Conservation (phyloP, 2,797 vertebrate genomes). For the Onychomys leucogaster region DNA sequence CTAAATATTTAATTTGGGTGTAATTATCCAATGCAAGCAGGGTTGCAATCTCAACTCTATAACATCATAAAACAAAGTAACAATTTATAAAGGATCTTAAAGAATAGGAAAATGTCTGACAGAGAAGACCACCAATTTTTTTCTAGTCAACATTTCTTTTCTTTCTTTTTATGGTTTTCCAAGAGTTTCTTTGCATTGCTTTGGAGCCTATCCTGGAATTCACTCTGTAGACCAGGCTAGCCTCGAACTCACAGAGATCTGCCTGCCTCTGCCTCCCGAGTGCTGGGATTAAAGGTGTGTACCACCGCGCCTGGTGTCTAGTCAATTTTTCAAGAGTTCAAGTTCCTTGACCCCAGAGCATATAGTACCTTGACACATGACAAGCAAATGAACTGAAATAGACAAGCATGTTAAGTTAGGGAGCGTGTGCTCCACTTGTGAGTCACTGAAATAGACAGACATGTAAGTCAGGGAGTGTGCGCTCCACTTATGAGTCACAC, state of each 20-base stretch:
- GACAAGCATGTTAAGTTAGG: not conserved
- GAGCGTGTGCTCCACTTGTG: not conserved
- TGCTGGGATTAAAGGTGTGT: too few relatives aligned
- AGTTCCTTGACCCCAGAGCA: not conserved
- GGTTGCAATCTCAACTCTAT: constrained; percentile 4
- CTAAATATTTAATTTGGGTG: constrained; percentile 64
- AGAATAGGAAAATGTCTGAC: constrained; percentile 52
- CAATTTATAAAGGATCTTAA: constrained; percentile 56
- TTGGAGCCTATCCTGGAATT: too few relatives aligned
- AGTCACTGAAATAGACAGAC: too few relatives aligned
- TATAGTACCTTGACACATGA: not conserved
- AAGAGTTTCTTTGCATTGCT: too few relatives aligned
- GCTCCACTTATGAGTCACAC: not conserved
- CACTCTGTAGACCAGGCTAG: too few relatives aligned
- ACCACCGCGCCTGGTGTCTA: not conserved
- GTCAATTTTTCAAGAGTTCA: constrained; percentile 1
- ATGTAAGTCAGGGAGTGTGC: too few relatives aligned
- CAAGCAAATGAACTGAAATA: constrained; percentile 36
- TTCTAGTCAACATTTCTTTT: not conserved
- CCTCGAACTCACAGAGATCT: too few relatives aligned
- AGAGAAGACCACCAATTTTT: constrained; percentile 21
- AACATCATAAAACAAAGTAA: constrained; percentile 54
- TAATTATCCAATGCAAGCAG: constrained; percentile 35
- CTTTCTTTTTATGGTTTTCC: too few relatives aligned
- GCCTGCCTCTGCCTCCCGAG: too few relatives aligned